phyloP scores from a whole-genome alignment of 1,140 invertebrate genomes.

The Armadillidium nasatum region DNA sequence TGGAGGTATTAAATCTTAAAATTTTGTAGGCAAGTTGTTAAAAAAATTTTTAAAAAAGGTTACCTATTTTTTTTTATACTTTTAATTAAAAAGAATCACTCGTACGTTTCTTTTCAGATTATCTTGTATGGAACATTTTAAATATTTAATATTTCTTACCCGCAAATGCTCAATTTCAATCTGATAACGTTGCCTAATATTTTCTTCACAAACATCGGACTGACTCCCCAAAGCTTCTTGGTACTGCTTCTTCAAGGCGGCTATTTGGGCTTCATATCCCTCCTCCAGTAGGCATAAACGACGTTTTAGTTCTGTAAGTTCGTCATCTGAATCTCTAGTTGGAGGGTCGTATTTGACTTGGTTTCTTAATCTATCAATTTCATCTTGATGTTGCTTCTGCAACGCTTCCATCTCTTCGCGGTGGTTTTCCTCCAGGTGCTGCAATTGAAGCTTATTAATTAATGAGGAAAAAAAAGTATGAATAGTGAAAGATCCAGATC shows the following conservation, averaged over 20 bases:
- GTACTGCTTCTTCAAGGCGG: conserved; percentile 40
- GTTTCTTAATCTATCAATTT: conserved; percentile 54
- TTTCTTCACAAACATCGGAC: conserved; percentile 58
- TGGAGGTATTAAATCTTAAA: too few relatives aligned
- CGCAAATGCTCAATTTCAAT: conserved; percentile 78
- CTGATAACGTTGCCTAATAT: conserved; percentile 70
- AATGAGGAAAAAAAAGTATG: too few relatives aligned
- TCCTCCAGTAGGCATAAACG: conserved; percentile 65
- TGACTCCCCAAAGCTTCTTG: conserved; percentile 39
- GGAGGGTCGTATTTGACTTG: conserved; percentile 53
- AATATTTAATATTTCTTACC: conserved; percentile 49
- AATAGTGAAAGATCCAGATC: too few relatives aligned
- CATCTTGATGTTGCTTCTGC: conserved; percentile 52
- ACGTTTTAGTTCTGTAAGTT: conserved; percentile 55
- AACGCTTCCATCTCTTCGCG: conserved; percentile 41
- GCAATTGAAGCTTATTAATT: background rate
- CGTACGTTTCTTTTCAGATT: too few relatives aligned
- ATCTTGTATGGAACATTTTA: background rate
- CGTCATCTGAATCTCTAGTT: conserved; percentile 34
- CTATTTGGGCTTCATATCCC: conserved; percentile 56
- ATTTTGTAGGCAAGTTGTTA: too few relatives aligned
- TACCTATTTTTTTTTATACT: too few relatives aligned
- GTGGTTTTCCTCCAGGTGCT: conserved; percentile 38
- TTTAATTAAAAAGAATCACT: too few relatives aligned
- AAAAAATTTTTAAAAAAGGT: too few relatives aligned